Evolutionary conservation across 2,888 invertebrate genomes (phyloP).

Genomic region (Mythimna lalbum): DNA sequence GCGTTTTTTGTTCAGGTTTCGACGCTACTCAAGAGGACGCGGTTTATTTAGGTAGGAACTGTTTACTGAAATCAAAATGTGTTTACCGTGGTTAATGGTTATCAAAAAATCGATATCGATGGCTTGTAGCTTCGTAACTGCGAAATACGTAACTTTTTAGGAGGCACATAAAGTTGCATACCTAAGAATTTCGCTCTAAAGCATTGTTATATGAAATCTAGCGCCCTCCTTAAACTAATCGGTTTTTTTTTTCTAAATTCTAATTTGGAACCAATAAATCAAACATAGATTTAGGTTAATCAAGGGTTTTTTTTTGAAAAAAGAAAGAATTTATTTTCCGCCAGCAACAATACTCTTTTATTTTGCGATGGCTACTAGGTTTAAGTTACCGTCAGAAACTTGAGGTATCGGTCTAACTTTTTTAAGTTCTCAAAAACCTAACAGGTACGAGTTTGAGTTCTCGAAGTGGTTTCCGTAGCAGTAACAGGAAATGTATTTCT

Average conservation of each 20-base stretch:
- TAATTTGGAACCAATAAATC: background rate
- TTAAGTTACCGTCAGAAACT: conserved; percentile 14
- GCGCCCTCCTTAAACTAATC: no score
- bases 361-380: conserved; percentile 20
- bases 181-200: no score
- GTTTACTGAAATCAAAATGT: conserved; percentile 2
- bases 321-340: background rate
- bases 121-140: no score
- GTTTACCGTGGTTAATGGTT: no score
- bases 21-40: conserved; percentile 13
- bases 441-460: conserved; percentile 37
- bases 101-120: background rate
- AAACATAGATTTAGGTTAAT: no score
- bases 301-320: no score
- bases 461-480: conserved; percentile 35
- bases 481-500: conserved; percentile 49
- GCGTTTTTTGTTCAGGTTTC: conserved; percentile 43
- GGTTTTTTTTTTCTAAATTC: background rate
- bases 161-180: no score
- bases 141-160: no score
- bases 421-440: conserved; percentile 34
- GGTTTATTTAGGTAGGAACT: conserved; percentile 11
- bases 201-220: no score
- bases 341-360: background rate
- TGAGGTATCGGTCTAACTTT: conserved; percentile 4